Evolutionary conservation across 2,113 vertebrate species (phyloP), one percentile per base, ranked within the genome.

Genomic region (Entosphenus tridentatus): DNA sequence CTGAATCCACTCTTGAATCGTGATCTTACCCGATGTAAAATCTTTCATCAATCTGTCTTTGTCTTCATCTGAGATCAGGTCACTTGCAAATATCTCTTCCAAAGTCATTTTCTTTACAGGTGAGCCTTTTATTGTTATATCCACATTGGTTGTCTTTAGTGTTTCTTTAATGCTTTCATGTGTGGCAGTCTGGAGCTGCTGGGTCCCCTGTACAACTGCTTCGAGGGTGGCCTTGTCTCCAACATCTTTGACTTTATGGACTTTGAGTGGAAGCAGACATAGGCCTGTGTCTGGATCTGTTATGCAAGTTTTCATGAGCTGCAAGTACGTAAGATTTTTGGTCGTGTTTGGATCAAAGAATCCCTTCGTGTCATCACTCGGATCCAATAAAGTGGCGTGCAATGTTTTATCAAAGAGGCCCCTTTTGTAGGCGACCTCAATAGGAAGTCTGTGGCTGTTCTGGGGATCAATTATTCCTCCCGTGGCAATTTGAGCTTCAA

Each of bases 391-490:
- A 57, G 84, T 80, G 54, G 80, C 62, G 72, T 84, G 86, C 78
- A 89, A 77, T 71, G 80, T 81, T 71, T 79, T 79, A 78, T 91
- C 83, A 3, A 89, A 89, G 78, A 86, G 88, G 56, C 87, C 87
- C 0, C 82, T 81, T 16, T 67, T 77, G 76, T 85, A 91, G 72
- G 87, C 87, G 72, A 83, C 78, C 8, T 87, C 79, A 57, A 89
- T 78, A 0, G 87, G 87, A 69, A 87, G 72, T 69, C 87, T 83
- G 76, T 84, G 78, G 75, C 81, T 82, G 69, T 82, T 69, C 1
- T 83, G 39, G 0, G 85, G 86, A 70, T 85, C 84, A 1, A 88
- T 85, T 75, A 88, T 85, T 18, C 85, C 86, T 0, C 85, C 86
- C 0, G 85, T 87, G 18, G 82, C 85, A 1, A 88, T 80, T 76